These are phyloP conservation scores for Heliconius hewitsoni DNA, from an alignment of 1,140 invertebrate species.

Conservation along the genomic window DNA sequence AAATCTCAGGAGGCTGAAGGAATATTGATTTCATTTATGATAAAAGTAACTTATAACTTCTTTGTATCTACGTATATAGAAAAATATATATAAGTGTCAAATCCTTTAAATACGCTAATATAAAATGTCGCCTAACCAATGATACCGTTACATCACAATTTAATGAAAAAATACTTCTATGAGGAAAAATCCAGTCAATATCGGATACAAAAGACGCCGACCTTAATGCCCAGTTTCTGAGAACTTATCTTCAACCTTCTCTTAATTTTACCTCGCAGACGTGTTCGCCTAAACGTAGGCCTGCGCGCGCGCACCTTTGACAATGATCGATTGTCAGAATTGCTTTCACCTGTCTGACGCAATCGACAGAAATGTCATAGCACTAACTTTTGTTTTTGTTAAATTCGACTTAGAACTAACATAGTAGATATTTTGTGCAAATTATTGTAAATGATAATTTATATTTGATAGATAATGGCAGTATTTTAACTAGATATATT, in stretches of 20 bases:
- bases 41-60: no score
- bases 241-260: conserved; percentile 1
- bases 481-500: no score
- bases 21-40: no score
- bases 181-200: neutral
- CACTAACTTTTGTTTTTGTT: neutral
- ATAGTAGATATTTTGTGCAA: no score
- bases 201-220: neutral
- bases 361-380: neutral
- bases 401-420: no score
- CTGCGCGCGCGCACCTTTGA: neutral
- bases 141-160: neutral
- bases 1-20: no score
- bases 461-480: no score
- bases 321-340: conserved; percentile 7
- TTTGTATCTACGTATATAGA: neutral
- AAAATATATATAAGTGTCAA: no score
- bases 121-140: no score
- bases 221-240: neutral
- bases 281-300: neutral
- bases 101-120: no score
- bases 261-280: conserved; percentile 1
- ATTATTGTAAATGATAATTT: no score
- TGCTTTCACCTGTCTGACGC: conserved; percentile 8
- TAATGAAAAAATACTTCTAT: neutral